Conservation (phyloP, 2,113 vertebrate species). For the Silurus meridionalis region DNA sequence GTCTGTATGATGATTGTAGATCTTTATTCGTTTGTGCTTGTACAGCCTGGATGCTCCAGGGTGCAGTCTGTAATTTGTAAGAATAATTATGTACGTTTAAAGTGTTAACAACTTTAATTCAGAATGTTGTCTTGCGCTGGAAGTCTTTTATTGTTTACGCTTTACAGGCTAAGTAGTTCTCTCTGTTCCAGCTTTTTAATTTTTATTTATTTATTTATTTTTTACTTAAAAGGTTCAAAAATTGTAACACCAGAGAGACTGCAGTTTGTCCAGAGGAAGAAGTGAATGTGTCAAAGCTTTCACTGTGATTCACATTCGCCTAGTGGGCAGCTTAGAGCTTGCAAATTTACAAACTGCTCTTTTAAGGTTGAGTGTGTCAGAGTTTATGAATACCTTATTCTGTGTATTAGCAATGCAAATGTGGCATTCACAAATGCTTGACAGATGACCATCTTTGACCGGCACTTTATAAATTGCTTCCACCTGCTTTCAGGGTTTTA, state of each 20-base stretch:
- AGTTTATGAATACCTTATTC: too few relatives aligned
- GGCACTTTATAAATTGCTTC: slow-evolving; percentile 4
- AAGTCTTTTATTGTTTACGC: background rate
- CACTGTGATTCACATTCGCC: background rate
- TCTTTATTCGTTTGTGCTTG: background rate
- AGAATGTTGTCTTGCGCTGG: too few relatives aligned
- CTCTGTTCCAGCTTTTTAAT: background rate
- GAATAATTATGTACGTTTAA: background rate
- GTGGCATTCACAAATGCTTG: background rate
- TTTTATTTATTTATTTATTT: too few relatives aligned
- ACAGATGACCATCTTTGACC: background rate
- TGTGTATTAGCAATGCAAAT: background rate
- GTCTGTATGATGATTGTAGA: background rate
- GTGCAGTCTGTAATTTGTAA: background rate
- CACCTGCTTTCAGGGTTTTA: background rate
- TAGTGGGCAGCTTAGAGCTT: background rate
- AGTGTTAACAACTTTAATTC: background rate
- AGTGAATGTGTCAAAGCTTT: background rate
- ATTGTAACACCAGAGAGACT: background rate
- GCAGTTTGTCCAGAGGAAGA: background rate
- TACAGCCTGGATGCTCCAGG: background rate
- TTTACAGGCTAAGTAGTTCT: background rate
- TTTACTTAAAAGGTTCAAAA: background rate
- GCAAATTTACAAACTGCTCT: background rate
- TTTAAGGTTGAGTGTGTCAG: background rate